Percentiles rank a stretch among this genome's conserved stretches.
These are phyloP conservation scores for Heliothis peltigera DNA, from an alignment of 2,888 invertebrate genomes.

Conservation along the genomic window DNA sequence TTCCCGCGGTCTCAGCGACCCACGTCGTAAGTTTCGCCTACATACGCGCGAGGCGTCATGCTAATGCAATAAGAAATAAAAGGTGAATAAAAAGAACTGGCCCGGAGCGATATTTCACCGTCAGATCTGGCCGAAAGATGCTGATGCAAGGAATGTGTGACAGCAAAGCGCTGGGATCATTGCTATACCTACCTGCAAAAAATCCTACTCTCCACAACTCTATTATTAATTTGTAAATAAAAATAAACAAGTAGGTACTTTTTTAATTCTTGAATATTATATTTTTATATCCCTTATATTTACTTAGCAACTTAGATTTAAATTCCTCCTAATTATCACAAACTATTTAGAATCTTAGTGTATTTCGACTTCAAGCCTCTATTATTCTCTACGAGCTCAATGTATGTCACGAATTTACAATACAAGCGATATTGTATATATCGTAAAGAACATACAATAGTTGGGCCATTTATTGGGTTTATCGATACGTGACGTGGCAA, in stretches of 20 bases:
- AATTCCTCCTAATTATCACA: conserved; percentile 1
- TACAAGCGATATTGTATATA: conserved; percentile 55
- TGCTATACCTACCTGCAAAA: conserved; percentile 42
- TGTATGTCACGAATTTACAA: conserved; percentile 32
- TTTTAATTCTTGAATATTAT: background rate
- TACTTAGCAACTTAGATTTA: too few relatives aligned
- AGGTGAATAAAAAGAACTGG: conserved; percentile 74
- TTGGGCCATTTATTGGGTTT: conserved; percentile 68
- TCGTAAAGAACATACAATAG: conserved; percentile 60
- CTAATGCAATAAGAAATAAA: conserved; percentile 76
- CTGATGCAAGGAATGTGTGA: conserved; percentile 71
- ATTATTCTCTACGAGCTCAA: conserved; percentile 27
- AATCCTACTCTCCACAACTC: conserved; percentile 8
- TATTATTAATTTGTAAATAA: conserved; percentile 17
- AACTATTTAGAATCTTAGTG: conserved; percentile 21
- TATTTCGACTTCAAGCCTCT: conserved; percentile 21
- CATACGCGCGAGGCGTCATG: conserved; percentile 72
- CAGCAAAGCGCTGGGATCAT: conserved; percentile 60
- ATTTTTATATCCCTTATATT: background rate
- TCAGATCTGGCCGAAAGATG: conserved; percentile 77
- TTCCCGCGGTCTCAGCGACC: conserved; percentile 65
- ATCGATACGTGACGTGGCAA: conserved; percentile 82
- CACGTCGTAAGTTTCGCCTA: conserved; percentile 75
- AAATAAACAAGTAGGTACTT: conserved; percentile 12
- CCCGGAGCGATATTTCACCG: conserved; percentile 73